These are phyloP conservation scores for Plectrocnemia conspersa DNA, from an alignment of 1,140 invertebrate species.

Conservation along the genomic window DNA sequence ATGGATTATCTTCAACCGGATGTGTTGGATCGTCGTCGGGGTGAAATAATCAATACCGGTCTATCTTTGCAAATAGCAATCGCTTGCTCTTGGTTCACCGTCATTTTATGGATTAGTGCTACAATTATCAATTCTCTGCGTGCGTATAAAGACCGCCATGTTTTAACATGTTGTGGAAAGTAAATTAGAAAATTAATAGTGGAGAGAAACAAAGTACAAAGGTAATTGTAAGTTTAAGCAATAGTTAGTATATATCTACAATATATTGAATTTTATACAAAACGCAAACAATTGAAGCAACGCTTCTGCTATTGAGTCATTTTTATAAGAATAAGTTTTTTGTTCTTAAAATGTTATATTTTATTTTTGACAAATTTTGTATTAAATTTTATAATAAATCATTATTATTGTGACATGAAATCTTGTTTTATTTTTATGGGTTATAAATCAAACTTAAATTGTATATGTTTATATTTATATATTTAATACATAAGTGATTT, in stretches of 20 bases:
- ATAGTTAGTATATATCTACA: background rate
- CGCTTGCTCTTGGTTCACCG: conserved; percentile 55
- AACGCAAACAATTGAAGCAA: no score
- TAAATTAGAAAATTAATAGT: conserved; percentile 23
- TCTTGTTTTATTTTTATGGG: no score
- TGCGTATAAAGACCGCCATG: conserved; percentile 47
- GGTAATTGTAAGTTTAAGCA: background rate
- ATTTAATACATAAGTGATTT: no score
- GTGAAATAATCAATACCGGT: conserved; percentile 59
- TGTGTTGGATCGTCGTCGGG: conserved; percentile 51
- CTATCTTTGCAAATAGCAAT: conserved; percentile 57
- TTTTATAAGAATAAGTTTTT: no score
- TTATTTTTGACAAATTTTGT: no score
- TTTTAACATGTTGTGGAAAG: conserved; percentile 48
- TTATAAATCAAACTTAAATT: no score
- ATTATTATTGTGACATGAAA: no score
- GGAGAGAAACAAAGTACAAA: background rate
- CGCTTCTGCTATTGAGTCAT: no score
- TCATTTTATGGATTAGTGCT: conserved; percentile 52
- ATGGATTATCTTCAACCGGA: conserved; percentile 69
- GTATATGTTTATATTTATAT: no score
- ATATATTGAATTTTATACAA: no score
- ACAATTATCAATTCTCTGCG: conserved; percentile 52
- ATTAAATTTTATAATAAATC: no score
- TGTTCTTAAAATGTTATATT: no score